Conservation (phyloP, 2,888 invertebrate species). For the Parnassius apollo region DNA sequence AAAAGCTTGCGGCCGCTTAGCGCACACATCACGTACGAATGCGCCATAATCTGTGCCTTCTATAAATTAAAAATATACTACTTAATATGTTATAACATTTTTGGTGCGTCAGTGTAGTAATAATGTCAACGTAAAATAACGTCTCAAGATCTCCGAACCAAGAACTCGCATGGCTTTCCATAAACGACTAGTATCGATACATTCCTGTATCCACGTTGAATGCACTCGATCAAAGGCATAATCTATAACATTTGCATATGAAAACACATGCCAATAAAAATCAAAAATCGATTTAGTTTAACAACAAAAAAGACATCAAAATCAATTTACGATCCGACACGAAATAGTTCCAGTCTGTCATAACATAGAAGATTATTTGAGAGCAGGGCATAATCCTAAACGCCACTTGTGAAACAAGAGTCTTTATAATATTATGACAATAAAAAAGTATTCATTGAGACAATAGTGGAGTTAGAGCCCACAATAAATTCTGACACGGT, state of each 20-base stretch:
- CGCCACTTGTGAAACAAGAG: slow-evolving; percentile 70
- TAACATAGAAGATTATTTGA: slow-evolving; percentile 50
- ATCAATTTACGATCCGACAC: slow-evolving; percentile 66
- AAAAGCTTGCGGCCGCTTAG: slow-evolving; percentile 64
- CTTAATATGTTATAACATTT: slow-evolving; percentile 48
- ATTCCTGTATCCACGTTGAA: slow-evolving; percentile 36
- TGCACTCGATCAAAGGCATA: slow-evolving; percentile 46
- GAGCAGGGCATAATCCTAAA: slow-evolving; percentile 66
- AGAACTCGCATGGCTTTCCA: slow-evolving; percentile 27
- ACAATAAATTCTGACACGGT: slow-evolving; percentile 75
- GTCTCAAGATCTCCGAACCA: slow-evolving; percentile 28
- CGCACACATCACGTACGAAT: slow-evolving; percentile 68
- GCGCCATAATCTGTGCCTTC: slow-evolving; percentile 65
- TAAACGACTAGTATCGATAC: slow-evolving; percentile 25
- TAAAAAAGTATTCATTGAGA: slow-evolving; percentile 80
- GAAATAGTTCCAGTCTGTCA: slow-evolving; percentile 51
- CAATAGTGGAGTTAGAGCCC: slow-evolving; percentile 71
- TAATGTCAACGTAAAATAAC: slow-evolving; percentile 37
- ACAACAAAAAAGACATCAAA: slow-evolving; percentile 71
- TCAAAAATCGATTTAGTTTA: slow-evolving; percentile 65
- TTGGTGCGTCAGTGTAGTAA: slow-evolving; percentile 33
- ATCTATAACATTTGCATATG: slow-evolving; percentile 70
- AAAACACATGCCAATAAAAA: slow-evolving; percentile 66
- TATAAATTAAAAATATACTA: slow-evolving; percentile 66
- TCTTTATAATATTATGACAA: slow-evolving; percentile 72